These are phyloP conservation scores for Tridacna gigas DNA, from an alignment of 2,888 invertebrate species.

Conservation along the genomic window DNA sequence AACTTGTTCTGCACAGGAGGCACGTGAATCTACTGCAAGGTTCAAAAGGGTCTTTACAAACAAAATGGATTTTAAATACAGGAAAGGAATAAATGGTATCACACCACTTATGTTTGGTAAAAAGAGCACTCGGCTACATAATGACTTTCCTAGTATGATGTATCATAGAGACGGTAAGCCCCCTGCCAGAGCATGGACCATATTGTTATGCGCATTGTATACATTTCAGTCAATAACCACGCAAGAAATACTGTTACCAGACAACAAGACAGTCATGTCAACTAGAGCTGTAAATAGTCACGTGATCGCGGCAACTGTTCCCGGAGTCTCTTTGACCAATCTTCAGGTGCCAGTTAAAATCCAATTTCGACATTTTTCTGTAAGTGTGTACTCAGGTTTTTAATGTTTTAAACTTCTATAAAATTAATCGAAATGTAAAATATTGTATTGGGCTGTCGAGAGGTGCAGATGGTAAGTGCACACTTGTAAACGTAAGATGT, in stretches of 20 bases:
- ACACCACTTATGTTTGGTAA: too few species aligned
- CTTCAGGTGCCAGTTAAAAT: slow-evolving; percentile 62
- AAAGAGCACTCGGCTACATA: too few species aligned
- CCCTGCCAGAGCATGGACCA: too few species aligned
- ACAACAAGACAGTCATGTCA: slow-evolving; percentile 1
- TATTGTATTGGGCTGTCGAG: not conserved
- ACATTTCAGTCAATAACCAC: not conserved
- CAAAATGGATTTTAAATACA: too few species aligned
- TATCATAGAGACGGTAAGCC: too few species aligned
- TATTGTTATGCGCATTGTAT: too few species aligned
- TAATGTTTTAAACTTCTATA: not conserved
- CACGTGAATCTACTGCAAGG: too few species aligned
- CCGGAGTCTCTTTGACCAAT: slow-evolving; percentile 50
- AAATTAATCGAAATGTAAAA: not conserved
- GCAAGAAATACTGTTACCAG: not conserved
- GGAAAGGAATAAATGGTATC: too few species aligned
- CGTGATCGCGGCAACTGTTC: slow-evolving; percentile 66
- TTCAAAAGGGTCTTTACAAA: too few species aligned
- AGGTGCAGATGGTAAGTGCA: not conserved
- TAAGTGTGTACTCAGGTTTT: not conserved
- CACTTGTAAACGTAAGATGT: not conserved
- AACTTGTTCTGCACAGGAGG: too few species aligned
- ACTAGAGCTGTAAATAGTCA: slow-evolving; percentile 61
- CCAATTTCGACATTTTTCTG: slow-evolving; percentile 57
- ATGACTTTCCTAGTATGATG: too few species aligned